Evolutionary conservation across 2,888 invertebrate genomes (phyloP).

Genomic region (Scotopteryx bipunctaria): DNA sequence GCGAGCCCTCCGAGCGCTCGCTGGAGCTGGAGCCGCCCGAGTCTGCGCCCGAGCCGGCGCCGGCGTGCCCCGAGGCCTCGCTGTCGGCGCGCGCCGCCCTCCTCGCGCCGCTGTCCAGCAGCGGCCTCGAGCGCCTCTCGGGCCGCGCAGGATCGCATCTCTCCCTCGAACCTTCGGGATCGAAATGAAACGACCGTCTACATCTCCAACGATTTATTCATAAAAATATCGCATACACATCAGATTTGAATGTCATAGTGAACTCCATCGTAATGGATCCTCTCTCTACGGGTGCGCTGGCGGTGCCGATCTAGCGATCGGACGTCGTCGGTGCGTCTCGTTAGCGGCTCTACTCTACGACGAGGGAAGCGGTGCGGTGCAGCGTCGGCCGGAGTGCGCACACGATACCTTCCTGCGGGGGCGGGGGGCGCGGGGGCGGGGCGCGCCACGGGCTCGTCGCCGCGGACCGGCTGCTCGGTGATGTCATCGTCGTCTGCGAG

Average conservation of each 20-base stretch:
- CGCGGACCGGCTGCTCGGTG: conserved; percentile 52
- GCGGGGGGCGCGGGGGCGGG: conserved; percentile 55
- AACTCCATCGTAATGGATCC: neutral
- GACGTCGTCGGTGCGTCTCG: neutral
- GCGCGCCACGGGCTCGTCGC: conserved; percentile 53
- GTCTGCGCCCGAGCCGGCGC: conserved; percentile 15
- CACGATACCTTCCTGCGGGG: conserved; percentile 52
- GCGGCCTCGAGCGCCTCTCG: conserved; percentile 19
- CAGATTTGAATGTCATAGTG: neutral
- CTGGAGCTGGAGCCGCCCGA: conserved; percentile 57
- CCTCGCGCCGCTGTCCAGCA: conserved; percentile 18
- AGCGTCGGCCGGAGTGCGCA: conserved; percentile 47
- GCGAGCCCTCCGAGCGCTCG: conserved; percentile 62
- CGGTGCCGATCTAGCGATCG: neutral
- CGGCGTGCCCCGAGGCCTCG: neutral
- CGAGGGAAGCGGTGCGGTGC: conserved; percentile 63
- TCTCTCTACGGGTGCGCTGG: conserved; percentile 16
- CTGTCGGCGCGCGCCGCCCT: conserved; percentile 19
- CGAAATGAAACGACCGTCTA: conserved; percentile 43
- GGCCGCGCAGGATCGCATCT: conserved; percentile 16
- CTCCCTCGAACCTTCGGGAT: conserved; percentile 40
- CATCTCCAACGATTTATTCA: conserved; percentile 28
- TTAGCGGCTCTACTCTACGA: conserved; percentile 55
- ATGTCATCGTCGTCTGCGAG: conserved; percentile 51
- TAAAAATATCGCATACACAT: conserved; percentile 6